Conservation (phyloP, 2,888 invertebrate species). For the Tenthredo mesomela region DNA sequence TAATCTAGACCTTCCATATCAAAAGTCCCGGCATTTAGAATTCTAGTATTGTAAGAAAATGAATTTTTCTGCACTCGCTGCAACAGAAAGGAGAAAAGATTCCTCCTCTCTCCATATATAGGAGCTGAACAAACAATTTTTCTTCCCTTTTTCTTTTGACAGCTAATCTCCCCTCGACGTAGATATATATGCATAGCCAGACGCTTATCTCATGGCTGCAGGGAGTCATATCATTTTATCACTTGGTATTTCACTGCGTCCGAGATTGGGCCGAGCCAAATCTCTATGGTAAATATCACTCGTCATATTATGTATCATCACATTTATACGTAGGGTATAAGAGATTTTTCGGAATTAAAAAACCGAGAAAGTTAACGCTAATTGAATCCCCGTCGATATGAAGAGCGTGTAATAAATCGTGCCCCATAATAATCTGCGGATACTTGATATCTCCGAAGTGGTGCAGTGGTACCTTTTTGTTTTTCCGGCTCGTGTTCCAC, state of each 20-base stretch:
- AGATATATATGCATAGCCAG: neutral
- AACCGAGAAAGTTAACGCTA: neutral
- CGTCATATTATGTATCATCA: neutral
- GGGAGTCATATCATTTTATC: conserved; percentile 2
- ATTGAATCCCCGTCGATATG: neutral
- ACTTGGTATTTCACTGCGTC: neutral
- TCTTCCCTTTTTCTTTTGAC: neutral
- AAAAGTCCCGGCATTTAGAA: neutral
- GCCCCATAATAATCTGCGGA: conserved; percentile 15
- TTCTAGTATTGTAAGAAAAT: neutral
- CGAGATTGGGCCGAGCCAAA: neutral
- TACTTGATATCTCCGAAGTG: conserved; percentile 33
- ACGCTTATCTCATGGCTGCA: neutral
- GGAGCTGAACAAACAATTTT: neutral
- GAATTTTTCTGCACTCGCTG: neutral
- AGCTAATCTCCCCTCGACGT: conserved; percentile 28
- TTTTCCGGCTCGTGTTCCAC: conserved; percentile 84
- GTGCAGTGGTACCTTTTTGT: conserved; percentile 79
- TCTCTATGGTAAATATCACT: neutral
- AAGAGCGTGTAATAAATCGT: neutral
- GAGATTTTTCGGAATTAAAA: neutral
- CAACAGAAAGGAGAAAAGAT: neutral
- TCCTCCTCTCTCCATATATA: neutral
- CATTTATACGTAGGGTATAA: neutral
- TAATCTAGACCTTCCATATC: neutral